phyloP scores from a whole-genome alignment of 2,797 vertebrate genomes.

The Cirrhinus mrigala region DNA sequence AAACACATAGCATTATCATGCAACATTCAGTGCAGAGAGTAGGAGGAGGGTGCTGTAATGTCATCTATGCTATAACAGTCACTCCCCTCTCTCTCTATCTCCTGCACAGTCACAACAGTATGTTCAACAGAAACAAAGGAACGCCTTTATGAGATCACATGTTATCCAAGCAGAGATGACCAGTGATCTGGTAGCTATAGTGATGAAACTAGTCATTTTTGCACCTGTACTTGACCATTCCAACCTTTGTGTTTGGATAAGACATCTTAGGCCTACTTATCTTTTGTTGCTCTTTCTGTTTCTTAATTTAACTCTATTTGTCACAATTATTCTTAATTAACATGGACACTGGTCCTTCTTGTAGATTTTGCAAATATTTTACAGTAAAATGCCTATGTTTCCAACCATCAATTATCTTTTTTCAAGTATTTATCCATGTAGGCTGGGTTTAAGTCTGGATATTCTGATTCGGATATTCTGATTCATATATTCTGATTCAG shows the following conservation, averaged over 20 bases:
- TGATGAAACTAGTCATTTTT: constrained; percentile 3
- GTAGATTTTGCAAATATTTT: background rate
- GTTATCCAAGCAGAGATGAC: constrained; percentile 5
- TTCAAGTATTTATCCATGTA: no score
- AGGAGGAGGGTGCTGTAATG: constrained; percentile 29
- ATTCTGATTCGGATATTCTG: no score
- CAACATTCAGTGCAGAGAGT: constrained; percentile 20
- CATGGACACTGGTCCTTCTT: background rate
- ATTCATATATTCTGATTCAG: no score
- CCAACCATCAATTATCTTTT: no score
- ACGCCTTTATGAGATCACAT: constrained; percentile 32
- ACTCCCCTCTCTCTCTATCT: constrained; percentile 21
- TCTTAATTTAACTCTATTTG: background rate
- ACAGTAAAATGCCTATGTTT: background rate
- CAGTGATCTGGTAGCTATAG: constrained; percentile 10
- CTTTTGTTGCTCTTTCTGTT: background rate
- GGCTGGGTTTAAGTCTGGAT: no score
- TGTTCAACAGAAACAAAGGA: constrained; percentile 55
- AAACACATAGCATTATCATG: background rate
- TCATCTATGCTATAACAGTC: constrained; percentile 45
- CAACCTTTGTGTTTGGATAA: constrained; percentile 16
- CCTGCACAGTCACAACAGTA: constrained; percentile 32
- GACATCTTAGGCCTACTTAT: background rate
- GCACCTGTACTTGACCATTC: background rate
- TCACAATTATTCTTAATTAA: background rate